phyloP scores from a whole-genome alignment of 2,797 vertebrate species.

The Lophius americanus region DNA sequence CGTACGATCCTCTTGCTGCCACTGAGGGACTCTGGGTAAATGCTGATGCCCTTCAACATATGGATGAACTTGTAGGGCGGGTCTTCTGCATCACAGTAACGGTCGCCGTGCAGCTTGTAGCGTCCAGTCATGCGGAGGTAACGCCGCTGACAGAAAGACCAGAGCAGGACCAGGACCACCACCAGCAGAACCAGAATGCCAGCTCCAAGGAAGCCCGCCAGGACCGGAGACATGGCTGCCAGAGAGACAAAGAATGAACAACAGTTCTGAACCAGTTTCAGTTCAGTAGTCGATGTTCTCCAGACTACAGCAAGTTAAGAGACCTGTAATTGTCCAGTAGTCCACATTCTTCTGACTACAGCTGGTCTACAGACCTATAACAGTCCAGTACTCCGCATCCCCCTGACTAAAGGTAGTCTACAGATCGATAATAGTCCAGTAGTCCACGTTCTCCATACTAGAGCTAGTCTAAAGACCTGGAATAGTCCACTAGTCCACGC shows the following conservation, averaged over 20 bases:
- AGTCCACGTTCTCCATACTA: no score
- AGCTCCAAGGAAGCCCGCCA: slow-evolving; percentile 94
- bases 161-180: slow-evolving; percentile 89
- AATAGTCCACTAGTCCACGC: no score
- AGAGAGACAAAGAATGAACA: slow-evolving; percentile 17
- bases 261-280: neutral
- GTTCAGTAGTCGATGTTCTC: no score
- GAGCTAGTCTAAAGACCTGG: no score
- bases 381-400: no score
- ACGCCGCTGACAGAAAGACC: slow-evolving; percentile 93
- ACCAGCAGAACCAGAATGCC: slow-evolving; percentile 90
- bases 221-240: slow-evolving; percentile 92
- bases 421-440: no score
- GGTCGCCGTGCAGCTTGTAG: slow-evolving; percentile 84
- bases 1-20: slow-evolving; percentile 91
- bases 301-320: no score
- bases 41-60: slow-evolving; percentile 98
- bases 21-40: slow-evolving; percentile 94
- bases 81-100: slow-evolving; percentile 78
- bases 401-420: no score
- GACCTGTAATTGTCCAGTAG: no score
- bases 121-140: slow-evolving; percentile 84
- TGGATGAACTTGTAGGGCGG: slow-evolving; percentile 94
- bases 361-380: no score
- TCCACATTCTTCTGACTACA: no score